These are phyloP conservation scores for Plutomurus gul DNA, from an alignment of 1,140 invertebrate species.

Conservation along the genomic window DNA sequence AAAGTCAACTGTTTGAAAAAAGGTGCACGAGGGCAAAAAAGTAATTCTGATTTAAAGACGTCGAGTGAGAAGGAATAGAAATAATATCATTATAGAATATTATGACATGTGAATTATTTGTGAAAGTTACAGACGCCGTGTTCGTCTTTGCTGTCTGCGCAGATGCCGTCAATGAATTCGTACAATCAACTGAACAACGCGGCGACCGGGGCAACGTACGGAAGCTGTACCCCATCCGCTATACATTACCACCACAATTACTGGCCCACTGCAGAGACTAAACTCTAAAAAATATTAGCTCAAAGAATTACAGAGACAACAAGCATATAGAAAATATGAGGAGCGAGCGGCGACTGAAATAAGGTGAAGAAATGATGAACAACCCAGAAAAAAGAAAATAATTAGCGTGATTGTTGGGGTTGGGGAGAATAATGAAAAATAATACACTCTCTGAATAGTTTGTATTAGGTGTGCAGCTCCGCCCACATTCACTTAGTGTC, in stretches of 20 bases:
- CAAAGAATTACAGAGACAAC: background rate
- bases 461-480: too few species aligned
- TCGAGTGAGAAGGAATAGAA: too few species aligned
- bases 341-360: too few species aligned
- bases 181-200: slow-evolving; percentile 31
- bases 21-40: too few species aligned
- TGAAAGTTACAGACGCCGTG: slow-evolving; percentile 34
- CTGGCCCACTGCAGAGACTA: slow-evolving; percentile 27
- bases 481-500: too few species aligned
- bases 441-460: too few species aligned
- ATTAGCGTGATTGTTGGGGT: too few species aligned
- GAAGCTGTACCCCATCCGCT: background rate
- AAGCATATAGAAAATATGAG: too few species aligned
- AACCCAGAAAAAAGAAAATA: too few species aligned
- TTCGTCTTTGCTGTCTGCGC: background rate
- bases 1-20: background rate
- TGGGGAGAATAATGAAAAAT: too few species aligned
- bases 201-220: background rate
- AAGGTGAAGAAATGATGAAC: too few species aligned
- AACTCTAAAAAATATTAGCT: background rate
- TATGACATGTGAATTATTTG: background rate
- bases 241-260: slow-evolving; percentile 39
- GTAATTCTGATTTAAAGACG: too few species aligned
- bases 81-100: background rate
- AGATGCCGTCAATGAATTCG: slow-evolving; percentile 35